Conservation (phyloP, 2,888 invertebrate genomes). For the Pterostichus madidus region DNA sequence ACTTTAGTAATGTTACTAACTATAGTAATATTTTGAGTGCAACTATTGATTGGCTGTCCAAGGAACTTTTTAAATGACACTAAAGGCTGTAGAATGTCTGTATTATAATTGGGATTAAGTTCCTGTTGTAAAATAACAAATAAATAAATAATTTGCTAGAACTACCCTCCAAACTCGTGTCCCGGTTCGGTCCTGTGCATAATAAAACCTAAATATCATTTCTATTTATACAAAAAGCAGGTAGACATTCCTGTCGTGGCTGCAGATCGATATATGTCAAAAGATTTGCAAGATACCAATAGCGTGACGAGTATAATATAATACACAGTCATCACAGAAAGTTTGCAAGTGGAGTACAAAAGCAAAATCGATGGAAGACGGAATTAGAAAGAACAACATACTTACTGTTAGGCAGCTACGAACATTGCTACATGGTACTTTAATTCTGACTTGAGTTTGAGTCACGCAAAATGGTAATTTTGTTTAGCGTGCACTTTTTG, state of each 20-base stretch:
- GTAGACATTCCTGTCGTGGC: neutral
- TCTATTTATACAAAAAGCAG: constrained; percentile 25
- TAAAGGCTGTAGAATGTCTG: too few species aligned
- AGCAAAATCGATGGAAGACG: constrained; percentile 46
- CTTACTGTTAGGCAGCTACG: constrained; percentile 30
- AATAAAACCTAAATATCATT: constrained; percentile 16
- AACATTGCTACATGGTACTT: constrained; percentile 37
- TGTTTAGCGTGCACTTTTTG: constrained; percentile 39
- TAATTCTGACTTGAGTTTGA: neutral
- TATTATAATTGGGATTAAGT: too few species aligned
- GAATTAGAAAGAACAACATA: constrained; percentile 53
- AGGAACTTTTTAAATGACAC: too few species aligned
- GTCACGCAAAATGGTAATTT: constrained; percentile 56
- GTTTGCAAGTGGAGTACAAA: constrained; percentile 43
- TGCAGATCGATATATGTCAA: constrained; percentile 22
- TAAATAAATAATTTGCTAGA: too few species aligned
- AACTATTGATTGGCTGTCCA: too few species aligned
- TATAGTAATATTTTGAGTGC: too few species aligned
- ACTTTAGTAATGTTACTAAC: too few species aligned
- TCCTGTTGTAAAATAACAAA: too few species aligned
- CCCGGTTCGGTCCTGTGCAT: neutral
- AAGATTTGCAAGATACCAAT: constrained; percentile 42
- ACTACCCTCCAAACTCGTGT: too few species aligned
- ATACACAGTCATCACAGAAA: constrained; percentile 22
- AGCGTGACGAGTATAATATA: constrained; percentile 51